Conservation (phyloP, 2,113 vertebrate species). For the Aegotheles bennettii region DNA sequence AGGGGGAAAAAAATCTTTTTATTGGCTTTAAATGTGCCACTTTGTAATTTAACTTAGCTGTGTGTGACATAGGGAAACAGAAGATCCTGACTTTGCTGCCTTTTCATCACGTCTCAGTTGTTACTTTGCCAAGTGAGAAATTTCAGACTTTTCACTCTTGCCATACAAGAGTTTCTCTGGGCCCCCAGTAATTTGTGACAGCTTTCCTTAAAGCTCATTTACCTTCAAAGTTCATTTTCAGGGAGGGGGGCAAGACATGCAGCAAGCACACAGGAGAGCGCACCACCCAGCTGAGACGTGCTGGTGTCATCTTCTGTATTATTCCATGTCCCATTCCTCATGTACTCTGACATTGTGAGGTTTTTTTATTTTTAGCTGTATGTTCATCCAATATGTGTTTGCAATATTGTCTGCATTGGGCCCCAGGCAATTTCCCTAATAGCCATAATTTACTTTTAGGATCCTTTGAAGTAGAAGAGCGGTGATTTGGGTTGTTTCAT, state of each 20-base stretch:
- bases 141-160: not conserved
- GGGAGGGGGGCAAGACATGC: not conserved
- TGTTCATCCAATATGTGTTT: not conserved
- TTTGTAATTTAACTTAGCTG: not conserved
- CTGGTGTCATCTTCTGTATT: not conserved
- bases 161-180: not conserved
- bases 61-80: not conserved
- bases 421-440: not conserved
- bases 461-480: not conserved
- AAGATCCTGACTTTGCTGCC: not conserved
- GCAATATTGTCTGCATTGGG: not conserved
- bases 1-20: not conserved
- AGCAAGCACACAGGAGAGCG: not conserved
- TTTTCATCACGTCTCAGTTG: not conserved
- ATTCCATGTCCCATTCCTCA: not conserved
- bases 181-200: not conserved
- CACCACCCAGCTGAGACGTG: not conserved
- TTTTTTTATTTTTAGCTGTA: not conserved
- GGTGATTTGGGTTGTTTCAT: not conserved
- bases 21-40: not conserved
- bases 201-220: not conserved
- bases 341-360: no score
- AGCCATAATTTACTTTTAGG: not conserved
- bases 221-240: not conserved
- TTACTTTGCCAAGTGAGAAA: not conserved